Percentiles rank a stretch among this genome's conserved stretches.
These are phyloP conservation scores for Erebia ligea DNA, from an alignment of 2,888 invertebrate species.

Conservation along the genomic window DNA sequence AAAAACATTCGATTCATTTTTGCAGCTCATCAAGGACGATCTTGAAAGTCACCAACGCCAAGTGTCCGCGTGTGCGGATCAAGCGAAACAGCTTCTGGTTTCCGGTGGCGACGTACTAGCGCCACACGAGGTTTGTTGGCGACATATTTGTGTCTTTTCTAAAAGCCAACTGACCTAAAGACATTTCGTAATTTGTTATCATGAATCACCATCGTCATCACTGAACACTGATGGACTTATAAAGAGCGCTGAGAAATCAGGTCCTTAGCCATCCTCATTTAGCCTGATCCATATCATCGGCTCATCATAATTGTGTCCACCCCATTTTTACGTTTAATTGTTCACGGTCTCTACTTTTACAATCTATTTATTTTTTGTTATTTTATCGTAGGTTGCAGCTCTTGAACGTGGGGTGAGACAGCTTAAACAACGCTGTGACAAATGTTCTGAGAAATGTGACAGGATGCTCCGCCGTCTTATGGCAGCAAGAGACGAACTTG, in stretches of 20 bases:
- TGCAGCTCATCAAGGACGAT: slow-evolving; percentile 93
- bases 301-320: no score
- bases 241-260: no score
- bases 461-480: slow-evolving; percentile 89
- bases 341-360: no score
- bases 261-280: no score
- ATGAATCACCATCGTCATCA: no score
- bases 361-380: background rate
- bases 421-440: slow-evolving; percentile 91
- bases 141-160: background rate
- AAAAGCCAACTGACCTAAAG: no score
- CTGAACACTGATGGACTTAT: no score
- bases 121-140: slow-evolving; percentile 87
- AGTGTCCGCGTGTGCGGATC: slow-evolving; percentile 93
- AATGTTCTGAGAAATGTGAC: slow-evolving; percentile 90
- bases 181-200: no score
- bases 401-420: slow-evolving; percentile 94
- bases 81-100: slow-evolving; percentile 94
- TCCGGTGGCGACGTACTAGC: slow-evolving; percentile 96
- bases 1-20: background rate
- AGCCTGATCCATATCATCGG: no score
- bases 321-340: no score
- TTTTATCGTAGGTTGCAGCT: slow-evolving; percentile 84
- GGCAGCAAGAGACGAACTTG: slow-evolving; percentile 93
- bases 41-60: slow-evolving; percentile 93